phyloP scores from a whole-genome alignment of 2,888 invertebrate species.

The Perizoma flavofasciatum region DNA sequence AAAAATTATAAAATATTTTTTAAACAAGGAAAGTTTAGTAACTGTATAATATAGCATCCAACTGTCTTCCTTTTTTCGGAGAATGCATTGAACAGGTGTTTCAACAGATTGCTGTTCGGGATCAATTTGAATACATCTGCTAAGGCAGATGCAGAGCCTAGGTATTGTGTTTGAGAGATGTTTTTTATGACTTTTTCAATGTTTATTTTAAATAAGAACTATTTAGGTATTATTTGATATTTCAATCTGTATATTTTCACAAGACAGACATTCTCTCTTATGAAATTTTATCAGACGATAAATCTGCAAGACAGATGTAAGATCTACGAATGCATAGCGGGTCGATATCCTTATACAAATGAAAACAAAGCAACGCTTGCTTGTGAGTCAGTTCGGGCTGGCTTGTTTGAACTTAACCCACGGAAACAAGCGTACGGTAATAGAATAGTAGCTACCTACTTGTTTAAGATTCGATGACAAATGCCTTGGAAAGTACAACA shows the following conservation, averaged over 20 bases:
- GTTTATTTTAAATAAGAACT: no score
- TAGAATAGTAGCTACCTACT: conserved; percentile 9
- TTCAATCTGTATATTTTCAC: no score
- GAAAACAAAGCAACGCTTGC: conserved; percentile 36
- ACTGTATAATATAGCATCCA: no score
- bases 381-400: conserved; percentile 31
- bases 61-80: no score
- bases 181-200: no score
- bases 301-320: conserved; percentile 6
- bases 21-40: no score
- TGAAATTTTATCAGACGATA: conserved; percentile 10
- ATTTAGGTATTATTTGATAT: no score
- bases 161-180: no score
- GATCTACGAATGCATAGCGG: conserved; percentile 22
- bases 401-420: conserved; percentile 21
- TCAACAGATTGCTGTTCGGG: conserved; percentile 5
- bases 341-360: conserved; percentile 34
- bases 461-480: conserved; percentile 23
- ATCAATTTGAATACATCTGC: conserved; percentile 13
- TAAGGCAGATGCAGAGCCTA: conserved; percentile 13
- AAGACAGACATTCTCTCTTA: background rate
- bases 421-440: conserved; percentile 16
- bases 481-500: conserved; percentile 22
- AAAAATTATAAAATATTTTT: no score
- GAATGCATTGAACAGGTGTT: conserved; percentile 12